Evolutionary conservation across 2,888 invertebrate genomes (phyloP).

Genomic region (Troides aeacus): DNA sequence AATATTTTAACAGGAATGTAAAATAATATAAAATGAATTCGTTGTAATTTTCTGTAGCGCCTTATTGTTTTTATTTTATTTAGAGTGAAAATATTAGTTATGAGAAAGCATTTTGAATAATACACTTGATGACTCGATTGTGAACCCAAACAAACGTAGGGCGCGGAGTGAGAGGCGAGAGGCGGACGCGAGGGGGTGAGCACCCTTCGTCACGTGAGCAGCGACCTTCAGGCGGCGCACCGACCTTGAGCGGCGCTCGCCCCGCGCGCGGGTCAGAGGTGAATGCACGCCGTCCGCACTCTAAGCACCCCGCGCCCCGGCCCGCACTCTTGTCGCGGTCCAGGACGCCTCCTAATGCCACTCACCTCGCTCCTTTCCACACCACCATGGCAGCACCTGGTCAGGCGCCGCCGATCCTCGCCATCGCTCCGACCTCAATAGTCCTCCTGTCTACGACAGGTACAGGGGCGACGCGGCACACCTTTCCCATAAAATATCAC

Average conservation of each 20-base stretch:
- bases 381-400: conserved; percentile 56
- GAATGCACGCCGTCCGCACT: conserved; percentile 66
- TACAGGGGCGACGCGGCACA: conserved; percentile 73
- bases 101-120: neutral
- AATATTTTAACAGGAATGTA: neutral
- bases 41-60: neutral
- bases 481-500: conserved; percentile 79
- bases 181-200: conserved; percentile 44
- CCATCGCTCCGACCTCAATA: conserved; percentile 56
- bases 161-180: conserved; percentile 41
- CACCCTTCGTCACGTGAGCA: conserved; percentile 75
- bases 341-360: conserved; percentile 51
- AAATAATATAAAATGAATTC: neutral
- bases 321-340: conserved; percentile 49
- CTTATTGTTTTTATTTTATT: neutral
- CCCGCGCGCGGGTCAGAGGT: conserved; percentile 79
- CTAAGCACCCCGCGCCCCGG: conserved; percentile 45
- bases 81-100: neutral
- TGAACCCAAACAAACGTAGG: conserved; percentile 46
- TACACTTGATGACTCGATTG: conserved; percentile 50
- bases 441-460: conserved; percentile 69
- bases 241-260: conserved; percentile 77
- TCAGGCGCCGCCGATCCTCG: conserved; percentile 46
- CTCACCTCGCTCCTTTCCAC: conserved; percentile 65
- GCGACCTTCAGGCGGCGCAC: conserved; percentile 79